Evolutionary conservation across 1,140 invertebrate species (phyloP).

Genomic region (Aphelinus atriplicis): DNA sequence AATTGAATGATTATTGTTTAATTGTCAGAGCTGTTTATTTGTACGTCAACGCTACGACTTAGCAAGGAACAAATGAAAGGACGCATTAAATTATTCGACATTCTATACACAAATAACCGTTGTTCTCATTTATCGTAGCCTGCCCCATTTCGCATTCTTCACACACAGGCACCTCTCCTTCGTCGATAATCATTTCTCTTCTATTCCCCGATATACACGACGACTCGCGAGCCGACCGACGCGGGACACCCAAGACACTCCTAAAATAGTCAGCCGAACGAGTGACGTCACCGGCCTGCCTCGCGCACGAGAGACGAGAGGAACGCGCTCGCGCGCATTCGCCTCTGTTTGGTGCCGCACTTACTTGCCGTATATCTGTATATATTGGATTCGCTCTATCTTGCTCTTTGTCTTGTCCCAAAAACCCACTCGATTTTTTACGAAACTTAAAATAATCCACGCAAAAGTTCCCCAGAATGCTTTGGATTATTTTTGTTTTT

Average conservation of each 20-base stretch:
- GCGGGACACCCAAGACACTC: conserved; percentile 51
- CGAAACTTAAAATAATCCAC: conserved; percentile 27
- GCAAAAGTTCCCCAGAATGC: conserved; percentile 6
- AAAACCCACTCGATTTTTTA: conserved; percentile 11
- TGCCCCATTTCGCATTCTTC: conserved; percentile 23
- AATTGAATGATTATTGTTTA: neutral
- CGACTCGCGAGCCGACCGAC: conserved; percentile 7
- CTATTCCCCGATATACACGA: conserved; percentile 23
- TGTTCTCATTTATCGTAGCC: conserved; percentile 15
- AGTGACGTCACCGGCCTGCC: conserved; percentile 58
- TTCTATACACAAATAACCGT: conserved; percentile 41
- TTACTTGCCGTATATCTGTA: neutral
- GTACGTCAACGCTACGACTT: conserved; percentile 45
- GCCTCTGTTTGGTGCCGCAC: neutral
- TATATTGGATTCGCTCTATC: neutral
- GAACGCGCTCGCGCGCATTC: neutral
- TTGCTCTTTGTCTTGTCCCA: neutral
- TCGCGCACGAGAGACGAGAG: conserved; percentile 23
- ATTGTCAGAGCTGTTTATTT: conserved; percentile 55
- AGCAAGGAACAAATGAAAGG: conserved; percentile 46
- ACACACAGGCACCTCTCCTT: neutral
- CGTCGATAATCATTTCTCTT: neutral
- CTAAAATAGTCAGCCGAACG: conserved; percentile 57
- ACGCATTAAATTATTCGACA: conserved; percentile 55
- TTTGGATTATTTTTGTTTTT: conserved; percentile 6